Evolutionary conservation across 2,113 vertebrate species (phyloP).

Genomic region (Corvus moneduloides): DNA sequence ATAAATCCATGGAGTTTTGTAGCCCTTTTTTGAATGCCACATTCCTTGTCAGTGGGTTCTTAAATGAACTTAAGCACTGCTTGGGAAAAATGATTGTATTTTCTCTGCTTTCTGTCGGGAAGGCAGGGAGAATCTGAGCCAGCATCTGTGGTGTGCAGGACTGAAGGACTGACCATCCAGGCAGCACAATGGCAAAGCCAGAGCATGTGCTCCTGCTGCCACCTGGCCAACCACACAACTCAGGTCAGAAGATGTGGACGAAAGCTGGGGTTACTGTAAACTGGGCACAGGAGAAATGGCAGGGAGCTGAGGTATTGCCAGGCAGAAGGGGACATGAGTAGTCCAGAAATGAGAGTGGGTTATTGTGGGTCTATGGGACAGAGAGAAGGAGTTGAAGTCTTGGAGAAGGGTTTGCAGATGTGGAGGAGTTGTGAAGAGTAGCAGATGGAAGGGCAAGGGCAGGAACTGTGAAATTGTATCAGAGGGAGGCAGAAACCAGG

Average conservation of each 20-base stretch:
- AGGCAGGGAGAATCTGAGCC: background rate
- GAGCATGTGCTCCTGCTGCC: background rate
- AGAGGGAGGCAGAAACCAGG: background rate
- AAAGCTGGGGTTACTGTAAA: background rate
- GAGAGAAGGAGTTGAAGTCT: background rate
- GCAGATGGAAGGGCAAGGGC: background rate
- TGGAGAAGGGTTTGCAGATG: fast-evolving
- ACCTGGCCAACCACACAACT: background rate
- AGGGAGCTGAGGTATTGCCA: background rate
- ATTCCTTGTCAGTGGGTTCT: background rate
- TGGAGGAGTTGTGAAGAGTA: background rate
- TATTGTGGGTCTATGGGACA: background rate
- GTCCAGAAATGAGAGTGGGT: background rate
- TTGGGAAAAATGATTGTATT: background rate
- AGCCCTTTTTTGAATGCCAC: background rate
- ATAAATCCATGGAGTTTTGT: background rate
- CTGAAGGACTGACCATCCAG: background rate
- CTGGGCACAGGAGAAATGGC: background rate
- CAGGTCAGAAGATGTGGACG: background rate
- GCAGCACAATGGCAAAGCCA: background rate
- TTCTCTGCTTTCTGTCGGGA: background rate
- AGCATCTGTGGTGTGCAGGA: fast-evolving
- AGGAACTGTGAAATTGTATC: background rate
- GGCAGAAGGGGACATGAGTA: background rate
- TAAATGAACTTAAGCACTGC: background rate